phyloP scores from a whole-genome alignment of 2,113 vertebrate species.

The Carassius auratus region DNA sequence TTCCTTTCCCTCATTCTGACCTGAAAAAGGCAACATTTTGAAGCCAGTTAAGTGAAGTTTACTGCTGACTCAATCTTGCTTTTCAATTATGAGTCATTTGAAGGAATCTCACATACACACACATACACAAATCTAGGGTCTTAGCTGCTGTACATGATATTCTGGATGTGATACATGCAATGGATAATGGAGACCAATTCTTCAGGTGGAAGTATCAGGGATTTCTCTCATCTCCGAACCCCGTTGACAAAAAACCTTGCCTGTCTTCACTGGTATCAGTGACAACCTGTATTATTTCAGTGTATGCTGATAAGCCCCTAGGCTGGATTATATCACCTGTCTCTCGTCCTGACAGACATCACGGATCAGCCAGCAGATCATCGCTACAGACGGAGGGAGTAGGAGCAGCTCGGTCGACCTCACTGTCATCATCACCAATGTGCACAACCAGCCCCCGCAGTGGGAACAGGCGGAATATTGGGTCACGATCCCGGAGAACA shows the following conservation, averaged over 20 bases:
- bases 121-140: constrained; percentile 33
- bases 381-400: constrained; percentile 85
- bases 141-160: constrained; percentile 19
- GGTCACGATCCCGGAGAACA: constrained; percentile 85
- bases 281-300: constrained; percentile 16
- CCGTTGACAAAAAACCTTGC: constrained; percentile 3
- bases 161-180: constrained; percentile 42
- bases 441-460: constrained; percentile 83
- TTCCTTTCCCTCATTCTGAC: constrained; percentile 25
- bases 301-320: constrained; percentile 13
- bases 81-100: constrained; percentile 37
- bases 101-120: constrained; percentile 45
- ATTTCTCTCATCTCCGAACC: constrained; percentile 27
- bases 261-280: constrained; percentile 18
- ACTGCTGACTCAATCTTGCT: constrained; percentile 51
- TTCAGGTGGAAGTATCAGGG: constrained; percentile 52
- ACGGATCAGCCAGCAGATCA: constrained; percentile 75
- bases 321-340: constrained; percentile 17
- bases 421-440: constrained; percentile 80
- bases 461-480: constrained; percentile 84
- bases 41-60: constrained; percentile 49
- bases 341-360: constrained; percentile 67
- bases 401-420: constrained; percentile 85
- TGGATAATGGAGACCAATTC: constrained; percentile 59
- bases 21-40: constrained; percentile 33